Evolutionary conservation across 2,113 vertebrate genomes (phyloP).

Genomic region (Onychostoma macrolepis): DNA sequence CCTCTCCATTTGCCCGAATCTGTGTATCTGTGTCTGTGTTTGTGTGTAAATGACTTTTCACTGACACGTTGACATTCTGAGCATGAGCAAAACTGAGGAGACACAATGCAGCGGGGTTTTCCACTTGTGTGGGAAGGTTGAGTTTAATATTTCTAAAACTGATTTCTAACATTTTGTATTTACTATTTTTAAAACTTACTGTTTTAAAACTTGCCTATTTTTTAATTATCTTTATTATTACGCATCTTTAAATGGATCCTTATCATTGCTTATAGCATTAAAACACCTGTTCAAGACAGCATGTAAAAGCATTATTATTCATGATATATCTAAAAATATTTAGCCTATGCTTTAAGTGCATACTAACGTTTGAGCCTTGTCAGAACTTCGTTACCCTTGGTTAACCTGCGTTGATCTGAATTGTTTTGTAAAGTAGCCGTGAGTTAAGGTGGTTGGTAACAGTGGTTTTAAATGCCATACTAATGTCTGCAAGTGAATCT

Average conservation of each 20-base stretch:
- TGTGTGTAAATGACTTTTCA: constrained; percentile 22
- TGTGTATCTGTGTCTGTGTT: background rate
- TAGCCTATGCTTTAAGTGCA: background rate
- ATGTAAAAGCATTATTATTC: background rate
- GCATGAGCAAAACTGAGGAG: background rate
- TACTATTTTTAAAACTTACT: background rate
- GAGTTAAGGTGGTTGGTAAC: background rate
- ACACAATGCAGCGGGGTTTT: background rate
- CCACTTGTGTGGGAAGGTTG: background rate
- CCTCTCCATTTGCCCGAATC: background rate
- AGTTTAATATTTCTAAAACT: background rate
- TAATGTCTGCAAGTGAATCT: background rate
- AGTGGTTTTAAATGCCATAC: background rate
- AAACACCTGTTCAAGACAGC: background rate
- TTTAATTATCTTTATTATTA: background rate
- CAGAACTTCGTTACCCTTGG: background rate
- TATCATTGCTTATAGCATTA: background rate
- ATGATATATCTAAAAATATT: background rate
- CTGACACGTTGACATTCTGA: constrained; percentile 20
- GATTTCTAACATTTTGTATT: background rate
- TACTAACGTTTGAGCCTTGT: background rate
- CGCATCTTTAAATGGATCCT: background rate
- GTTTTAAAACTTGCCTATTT: too few species aligned
- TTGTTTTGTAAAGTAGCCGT: background rate
- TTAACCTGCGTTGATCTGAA: background rate